Base-by-base conservation (phyloP, 2,797 vertebrate species). In the Danio aesculapii region DNA sequence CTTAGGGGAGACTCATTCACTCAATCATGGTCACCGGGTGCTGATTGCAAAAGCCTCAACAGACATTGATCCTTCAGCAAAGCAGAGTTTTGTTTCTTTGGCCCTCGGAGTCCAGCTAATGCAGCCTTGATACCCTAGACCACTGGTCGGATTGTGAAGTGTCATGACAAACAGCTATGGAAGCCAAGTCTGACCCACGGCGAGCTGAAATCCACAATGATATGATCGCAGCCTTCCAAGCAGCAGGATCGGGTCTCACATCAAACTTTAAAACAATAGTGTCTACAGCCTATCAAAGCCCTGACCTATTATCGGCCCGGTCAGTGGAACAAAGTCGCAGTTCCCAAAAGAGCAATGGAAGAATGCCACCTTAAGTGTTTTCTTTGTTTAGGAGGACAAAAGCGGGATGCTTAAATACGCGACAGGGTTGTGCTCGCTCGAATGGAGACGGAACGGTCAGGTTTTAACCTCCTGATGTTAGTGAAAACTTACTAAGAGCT, bases 1-100 rank as follows among this genome's bases (percentile, higher is more conserved):
- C 95, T 95, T 91, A 93, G 92, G 91, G 93, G 93, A 92, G 93
- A 94, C 95, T 94, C 93, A 90, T 61, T 84, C 79, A 46, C 64
- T 82, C 8, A 57, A 78, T 88, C 92, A 90, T 89, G 91, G 92
- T 92, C 92, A 87, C 92, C 92, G 93, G 92, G 93, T 95, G 95
- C 93, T 95, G 95, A 96, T 93, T 93, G 93, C 93, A 91, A 88
- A 90, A 92, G 87, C 90, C 90, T 92, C 92, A 95, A 86, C 92
- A 94, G 93, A 92, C 94, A 96, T 95, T 94, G 95, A 96, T 96
- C 93, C 91, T 88, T 90, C 89, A 85, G 90, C 92, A 93, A 91
- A 92, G 92, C 82, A 75, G 93, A 91, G 93, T 94, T 95, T 94
- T 90, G 92, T 94, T 94, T 94, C 91, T 92, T 93, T 94, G 1